Evolutionary conservation across 2,888 invertebrate genomes (phyloP).

Genomic region (Hypomecis punctinalis): DNA sequence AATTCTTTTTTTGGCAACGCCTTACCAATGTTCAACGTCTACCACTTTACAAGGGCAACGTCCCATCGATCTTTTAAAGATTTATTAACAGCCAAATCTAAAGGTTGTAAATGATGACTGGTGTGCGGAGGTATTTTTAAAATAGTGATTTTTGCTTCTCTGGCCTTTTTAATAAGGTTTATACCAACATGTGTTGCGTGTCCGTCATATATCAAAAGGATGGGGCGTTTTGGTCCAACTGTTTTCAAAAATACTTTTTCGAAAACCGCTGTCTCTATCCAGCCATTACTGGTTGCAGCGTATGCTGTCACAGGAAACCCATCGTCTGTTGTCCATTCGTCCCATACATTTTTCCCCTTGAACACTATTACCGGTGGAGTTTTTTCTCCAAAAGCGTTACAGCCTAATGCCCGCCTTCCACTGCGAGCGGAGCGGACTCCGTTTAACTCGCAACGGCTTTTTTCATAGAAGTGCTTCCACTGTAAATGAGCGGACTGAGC

Average conservation of each 20-base stretch:
- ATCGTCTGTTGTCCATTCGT: conserved; percentile 38
- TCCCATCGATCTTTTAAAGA: conserved; percentile 49
- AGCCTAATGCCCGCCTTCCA: conserved; percentile 11
- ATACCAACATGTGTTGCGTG: conserved; percentile 38
- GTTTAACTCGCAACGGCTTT: conserved; percentile 8
- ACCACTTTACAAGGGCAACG: conserved; percentile 44
- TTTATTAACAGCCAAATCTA: conserved; percentile 47
- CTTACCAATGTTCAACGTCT: conserved; percentile 42
- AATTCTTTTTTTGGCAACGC: conserved; percentile 44
- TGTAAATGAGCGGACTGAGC: conserved; percentile 4
- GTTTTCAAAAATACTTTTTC: conserved; percentile 30
- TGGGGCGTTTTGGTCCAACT: conserved; percentile 31
- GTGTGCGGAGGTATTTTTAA: conserved; percentile 40
- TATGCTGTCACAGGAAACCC: conserved; percentile 44
- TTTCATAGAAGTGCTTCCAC: conserved; percentile 10
- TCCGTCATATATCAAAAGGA: conserved; percentile 38
- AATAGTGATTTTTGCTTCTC: conserved; percentile 30
- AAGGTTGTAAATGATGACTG: conserved; percentile 41
- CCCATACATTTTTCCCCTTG: conserved; percentile 46
- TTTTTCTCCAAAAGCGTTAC: conserved; percentile 46
- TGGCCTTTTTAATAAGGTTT: conserved; percentile 31
- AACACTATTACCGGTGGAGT: conserved; percentile 46
- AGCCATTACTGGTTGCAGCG: conserved; percentile 42
- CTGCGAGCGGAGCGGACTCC: not conserved
- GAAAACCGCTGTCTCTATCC: conserved; percentile 48